These are phyloP conservation scores for Lipophrys pholis DNA, from an alignment of 2,113 vertebrate genomes.

Conservation along the genomic window DNA sequence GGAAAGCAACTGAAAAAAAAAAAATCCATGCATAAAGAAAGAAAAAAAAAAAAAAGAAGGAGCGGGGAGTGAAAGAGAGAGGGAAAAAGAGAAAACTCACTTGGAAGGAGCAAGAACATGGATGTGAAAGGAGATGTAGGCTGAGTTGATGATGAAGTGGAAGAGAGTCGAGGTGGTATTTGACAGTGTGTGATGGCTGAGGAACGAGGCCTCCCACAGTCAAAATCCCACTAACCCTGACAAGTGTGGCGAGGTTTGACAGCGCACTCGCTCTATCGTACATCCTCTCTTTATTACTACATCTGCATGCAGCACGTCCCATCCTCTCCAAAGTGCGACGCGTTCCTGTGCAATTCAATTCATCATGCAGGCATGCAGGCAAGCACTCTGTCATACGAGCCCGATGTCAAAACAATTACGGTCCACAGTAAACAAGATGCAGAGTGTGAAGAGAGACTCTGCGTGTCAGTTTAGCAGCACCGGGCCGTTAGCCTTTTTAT, in stretches of 20 bases:
- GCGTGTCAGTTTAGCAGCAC: slow-evolving; percentile 29
- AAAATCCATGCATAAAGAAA: background rate
- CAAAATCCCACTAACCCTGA: background rate
- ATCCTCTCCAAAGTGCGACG: background rate
- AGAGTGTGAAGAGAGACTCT: slow-evolving; percentile 19
- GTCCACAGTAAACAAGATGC: slow-evolving; percentile 31
- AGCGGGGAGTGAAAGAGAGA: no score
- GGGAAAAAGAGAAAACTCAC: no score
- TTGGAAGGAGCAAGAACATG: no score
- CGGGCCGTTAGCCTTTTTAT: slow-evolving; percentile 43
- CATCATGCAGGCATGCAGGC: slow-evolving; percentile 16
- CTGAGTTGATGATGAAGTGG: background rate
- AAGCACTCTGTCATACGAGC: slow-evolving; percentile 38
- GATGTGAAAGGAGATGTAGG: background rate
- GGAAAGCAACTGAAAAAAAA: background rate
- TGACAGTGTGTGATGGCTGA: background rate
- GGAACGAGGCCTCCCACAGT: background rate
- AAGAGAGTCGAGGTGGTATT: background rate
- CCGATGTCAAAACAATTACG: slow-evolving; percentile 57
- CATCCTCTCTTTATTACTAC: slow-evolving; percentile 11
- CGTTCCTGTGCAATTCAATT: slow-evolving; percentile 34
- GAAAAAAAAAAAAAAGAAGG: background rate
- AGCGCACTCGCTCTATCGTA: background rate
- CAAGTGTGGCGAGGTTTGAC: background rate
- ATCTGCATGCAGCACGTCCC: slow-evolving; percentile 5